These are phyloP conservation scores for Ariopsis seemanni DNA, from an alignment of 2,113 vertebrate genomes.

Conservation along the genomic window DNA sequence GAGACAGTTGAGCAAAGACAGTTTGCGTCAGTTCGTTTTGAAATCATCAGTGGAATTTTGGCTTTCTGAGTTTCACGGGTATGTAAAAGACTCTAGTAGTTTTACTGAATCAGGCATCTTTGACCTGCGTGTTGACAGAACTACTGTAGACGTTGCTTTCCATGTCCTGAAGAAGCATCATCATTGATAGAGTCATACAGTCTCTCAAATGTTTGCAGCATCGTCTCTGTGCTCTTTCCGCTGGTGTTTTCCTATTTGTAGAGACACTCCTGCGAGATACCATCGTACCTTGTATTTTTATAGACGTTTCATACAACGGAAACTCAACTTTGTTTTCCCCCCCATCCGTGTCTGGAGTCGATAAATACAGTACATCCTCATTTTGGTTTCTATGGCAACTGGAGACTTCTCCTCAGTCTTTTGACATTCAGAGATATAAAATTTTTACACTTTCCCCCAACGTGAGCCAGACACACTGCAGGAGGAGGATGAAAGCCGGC, in stretches of 20 bases:
- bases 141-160: neutral
- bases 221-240: neutral
- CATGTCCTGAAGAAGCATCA: neutral
- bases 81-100: neutral
- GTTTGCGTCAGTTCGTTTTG: constrained; percentile 24
- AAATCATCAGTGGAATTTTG: constrained; percentile 2
- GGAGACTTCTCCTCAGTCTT: constrained; percentile 42
- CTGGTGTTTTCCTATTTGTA: constrained; percentile 8
- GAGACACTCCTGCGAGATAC: neutral
- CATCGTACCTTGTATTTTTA: constrained; percentile 9
- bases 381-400: constrained; percentile 56
- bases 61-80: neutral
- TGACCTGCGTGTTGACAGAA: constrained; percentile 6
- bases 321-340: constrained; percentile 35
- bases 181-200: constrained; percentile 18
- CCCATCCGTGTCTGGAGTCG: constrained; percentile 35
- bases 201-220: constrained; percentile 2
- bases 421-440: constrained; percentile 46
- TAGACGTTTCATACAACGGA: constrained; percentile 3
- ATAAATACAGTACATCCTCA: constrained; percentile 42
- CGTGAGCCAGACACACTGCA: constrained; percentile 38
- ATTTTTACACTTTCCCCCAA: constrained; percentile 44
- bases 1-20: constrained; percentile 23
- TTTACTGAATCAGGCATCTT: neutral
- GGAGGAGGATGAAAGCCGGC: constrained; percentile 26